phyloP scores from a whole-genome alignment of 1,140 invertebrate species.

The Neoseiulus cucumeris region DNA sequence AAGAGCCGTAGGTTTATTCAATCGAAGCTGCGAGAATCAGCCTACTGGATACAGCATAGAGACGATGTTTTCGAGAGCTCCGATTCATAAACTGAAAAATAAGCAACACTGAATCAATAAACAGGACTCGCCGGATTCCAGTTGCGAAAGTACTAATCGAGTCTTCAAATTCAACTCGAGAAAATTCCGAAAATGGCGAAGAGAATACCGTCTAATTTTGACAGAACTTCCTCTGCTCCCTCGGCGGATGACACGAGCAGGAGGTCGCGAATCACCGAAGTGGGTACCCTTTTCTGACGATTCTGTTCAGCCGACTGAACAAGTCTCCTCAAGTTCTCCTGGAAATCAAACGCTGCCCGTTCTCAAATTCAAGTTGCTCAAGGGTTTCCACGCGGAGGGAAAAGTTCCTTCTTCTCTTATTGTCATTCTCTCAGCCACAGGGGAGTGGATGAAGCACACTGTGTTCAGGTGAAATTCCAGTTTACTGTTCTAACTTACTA shows the following conservation, averaged over 20 bases:
- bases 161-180: too few species aligned
- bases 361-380: too few species aligned
- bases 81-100: constrained; percentile 9
- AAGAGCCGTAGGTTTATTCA: not conserved
- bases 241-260: constrained; percentile 27
- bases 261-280: constrained; percentile 27
- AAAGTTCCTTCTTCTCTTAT: too few species aligned
- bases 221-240: constrained; percentile 24
- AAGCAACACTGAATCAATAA: not conserved
- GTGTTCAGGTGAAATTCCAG: too few species aligned
- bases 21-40: constrained; percentile 17
- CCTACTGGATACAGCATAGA: constrained; percentile 12
- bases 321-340: constrained; percentile 25
- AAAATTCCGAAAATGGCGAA: too few species aligned
- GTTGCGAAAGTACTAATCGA: not conserved
- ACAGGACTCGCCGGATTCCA: not conserved
- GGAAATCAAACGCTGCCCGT: constrained; percentile 8
- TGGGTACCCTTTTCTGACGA: constrained; percentile 26
- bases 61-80: not conserved
- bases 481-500: too few species aligned
- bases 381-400: too few species aligned
- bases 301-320: constrained; percentile 28
- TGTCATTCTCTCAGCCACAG: too few species aligned
- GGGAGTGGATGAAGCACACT: too few species aligned
- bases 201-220: constrained; percentile 4